Conservation (phyloP, 2,888 invertebrate species). For the Cristatella mucedo region DNA sequence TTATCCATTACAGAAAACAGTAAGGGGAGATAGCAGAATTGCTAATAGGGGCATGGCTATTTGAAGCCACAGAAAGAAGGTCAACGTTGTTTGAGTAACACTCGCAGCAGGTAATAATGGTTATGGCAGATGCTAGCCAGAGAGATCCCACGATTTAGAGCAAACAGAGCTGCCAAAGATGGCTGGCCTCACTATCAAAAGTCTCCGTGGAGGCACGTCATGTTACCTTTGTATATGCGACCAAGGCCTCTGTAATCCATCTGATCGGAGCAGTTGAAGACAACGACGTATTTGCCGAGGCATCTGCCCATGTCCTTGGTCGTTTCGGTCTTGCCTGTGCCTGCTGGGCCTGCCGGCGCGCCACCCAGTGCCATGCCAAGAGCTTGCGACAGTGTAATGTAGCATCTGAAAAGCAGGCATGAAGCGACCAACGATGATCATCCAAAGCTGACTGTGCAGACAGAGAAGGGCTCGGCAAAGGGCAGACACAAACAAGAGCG, state of each 20-base stretch:
- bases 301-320: constrained; percentile 97
- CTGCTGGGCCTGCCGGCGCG: constrained; percentile 79
- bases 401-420: constrained; percentile 51
- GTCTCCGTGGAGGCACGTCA: too few relatives aligned
- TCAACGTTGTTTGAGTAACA: too few relatives aligned
- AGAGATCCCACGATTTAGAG: neutral
- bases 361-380: constrained; percentile 89
- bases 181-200: neutral
- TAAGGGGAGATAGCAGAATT: too few relatives aligned
- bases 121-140: too few relatives aligned
- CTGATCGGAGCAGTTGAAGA: constrained; percentile 94
- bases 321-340: constrained; percentile 95
- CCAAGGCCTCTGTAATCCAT: constrained; percentile 94
- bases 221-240: constrained; percentile 69
- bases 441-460: neutral
- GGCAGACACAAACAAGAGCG: too few relatives aligned
- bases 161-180: neutral
- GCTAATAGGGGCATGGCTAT: too few relatives aligned
- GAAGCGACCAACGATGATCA: neutral
- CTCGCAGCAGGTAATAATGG: too few relatives aligned
- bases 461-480: too few relatives aligned
- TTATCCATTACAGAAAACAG: too few relatives aligned
- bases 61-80: too few relatives aligned
- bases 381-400: constrained; percentile 88
- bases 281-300: constrained; percentile 77